phyloP scores from a whole-genome alignment of 2,113 vertebrate species.

The Channa maculata region DNA sequence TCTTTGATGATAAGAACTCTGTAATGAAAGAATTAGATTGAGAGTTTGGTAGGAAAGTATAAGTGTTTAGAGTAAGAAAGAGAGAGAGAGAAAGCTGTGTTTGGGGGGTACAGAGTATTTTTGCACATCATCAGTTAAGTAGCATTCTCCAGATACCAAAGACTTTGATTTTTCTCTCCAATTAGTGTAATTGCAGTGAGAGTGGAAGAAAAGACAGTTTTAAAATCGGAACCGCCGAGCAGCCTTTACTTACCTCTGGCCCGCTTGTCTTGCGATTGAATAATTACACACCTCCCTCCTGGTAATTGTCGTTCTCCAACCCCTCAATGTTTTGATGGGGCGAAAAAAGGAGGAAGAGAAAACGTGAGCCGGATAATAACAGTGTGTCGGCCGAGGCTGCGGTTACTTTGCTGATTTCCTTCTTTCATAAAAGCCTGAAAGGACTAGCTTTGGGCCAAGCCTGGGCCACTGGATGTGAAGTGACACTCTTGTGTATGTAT shows the following conservation, averaged over 20 bases:
- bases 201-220: slow-evolving; percentile 72
- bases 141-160: slow-evolving; percentile 72
- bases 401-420: slow-evolving; percentile 79
- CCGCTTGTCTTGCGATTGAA: slow-evolving; percentile 79
- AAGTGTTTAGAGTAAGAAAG: slow-evolving; percentile 35
- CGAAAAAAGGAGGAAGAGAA: slow-evolving; percentile 58
- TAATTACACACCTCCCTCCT: slow-evolving; percentile 80
- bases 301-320: slow-evolving; percentile 79
- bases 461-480: slow-evolving; percentile 47
- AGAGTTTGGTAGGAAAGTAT: slow-evolving; percentile 51
- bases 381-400: slow-evolving; percentile 67
- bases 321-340: slow-evolving; percentile 74
- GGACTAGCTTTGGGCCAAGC: slow-evolving; percentile 42
- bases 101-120: slow-evolving; percentile 48
- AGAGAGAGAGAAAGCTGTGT: slow-evolving; percentile 8
- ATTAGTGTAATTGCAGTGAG: slow-evolving; percentile 82
- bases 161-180: slow-evolving; percentile 76
- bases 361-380: slow-evolving; percentile 78
- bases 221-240: slow-evolving; percentile 61
- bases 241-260: slow-evolving; percentile 79
- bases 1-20: slow-evolving; percentile 68
- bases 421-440: slow-evolving; percentile 65
- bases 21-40: slow-evolving; percentile 59
- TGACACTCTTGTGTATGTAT: slow-evolving; percentile 38
- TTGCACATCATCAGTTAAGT: slow-evolving; percentile 74